Base-by-base conservation (phyloP, 2,797 vertebrate genomes). In the Pelodytes ibericus region DNA sequence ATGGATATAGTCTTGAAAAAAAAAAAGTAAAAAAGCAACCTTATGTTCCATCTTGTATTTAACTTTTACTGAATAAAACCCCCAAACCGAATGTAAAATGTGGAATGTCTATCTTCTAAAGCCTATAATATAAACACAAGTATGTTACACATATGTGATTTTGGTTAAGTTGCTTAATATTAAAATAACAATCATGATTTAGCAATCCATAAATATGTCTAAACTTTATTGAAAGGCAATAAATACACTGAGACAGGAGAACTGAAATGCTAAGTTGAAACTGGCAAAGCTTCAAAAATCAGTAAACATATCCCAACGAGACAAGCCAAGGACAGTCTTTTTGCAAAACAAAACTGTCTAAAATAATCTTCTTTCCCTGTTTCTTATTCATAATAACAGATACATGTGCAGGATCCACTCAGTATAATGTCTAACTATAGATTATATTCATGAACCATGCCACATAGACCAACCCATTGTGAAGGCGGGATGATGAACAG, bases 141-240 rank as follows among this genome's bases (percentile, higher is more conserved):
- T 79, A 58, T 79, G 77, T 44, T 73, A 33, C 77, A 73, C 77
- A 79, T 79, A 79, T 79, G 77, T 73, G 77, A 79, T 53, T 72
- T 62, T 64, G 68, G 76, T 79, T 79, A 79, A 61, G 71, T 79
- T 79, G 64, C 71, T 53, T 79, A 69, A 79, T 79, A 79, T 61
- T 69, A 79, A 79, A 79, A 79, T 73, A 79, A 79, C 77, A 79
- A 79, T 79, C 71, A 20, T 63, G 77, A 73, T 79, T 79, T 79
- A 73, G 77, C 77, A 73, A 79, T 69, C 77, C 71, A 79, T 79
- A 79, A 79, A 79, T 74, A 79, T 79, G 77, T 79, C 77, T 24
- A 74, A 79, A 69, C 77, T 24, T 73, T 79, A 73, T 69, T 79
- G 77, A 72, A 66, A 68, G 64, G 77, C 58, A 73, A 79, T 79